A percentile compares a stretch with the other conserved stretches of the same genome.
phyloP scores from a whole-genome alignment of 2,888 invertebrate species.

The Cyaniris semiargus region DNA sequence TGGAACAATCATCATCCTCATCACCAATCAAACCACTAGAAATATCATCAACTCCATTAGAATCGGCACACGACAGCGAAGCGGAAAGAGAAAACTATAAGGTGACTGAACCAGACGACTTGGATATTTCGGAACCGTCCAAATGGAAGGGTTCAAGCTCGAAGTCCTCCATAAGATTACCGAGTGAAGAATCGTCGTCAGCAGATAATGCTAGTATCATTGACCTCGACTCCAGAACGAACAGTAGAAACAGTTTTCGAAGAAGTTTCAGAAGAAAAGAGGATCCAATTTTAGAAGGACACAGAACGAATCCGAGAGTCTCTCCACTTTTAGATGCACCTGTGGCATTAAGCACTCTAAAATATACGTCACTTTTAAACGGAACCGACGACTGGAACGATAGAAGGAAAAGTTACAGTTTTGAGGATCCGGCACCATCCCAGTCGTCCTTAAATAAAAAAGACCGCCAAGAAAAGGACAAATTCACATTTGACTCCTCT shows the following conservation, averaged over 20 bases:
- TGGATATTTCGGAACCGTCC: slow-evolving; percentile 76
- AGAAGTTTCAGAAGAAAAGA: slow-evolving; percentile 54
- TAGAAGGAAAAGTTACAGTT: slow-evolving; percentile 88
- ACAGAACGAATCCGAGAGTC: slow-evolving; percentile 53
- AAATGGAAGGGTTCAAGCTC: slow-evolving; percentile 85
- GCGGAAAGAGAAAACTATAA: slow-evolving; percentile 65
- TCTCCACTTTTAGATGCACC: slow-evolving; percentile 68
- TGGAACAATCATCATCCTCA: slow-evolving; percentile 62
- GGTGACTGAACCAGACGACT: slow-evolving; percentile 80
- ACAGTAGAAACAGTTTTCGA: slow-evolving; percentile 54
- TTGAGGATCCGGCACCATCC: slow-evolving; percentile 61
- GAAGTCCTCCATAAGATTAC: slow-evolving; percentile 84
- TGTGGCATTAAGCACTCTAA: slow-evolving; percentile 63
- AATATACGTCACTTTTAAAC: slow-evolving; percentile 70
- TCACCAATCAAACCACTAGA: slow-evolving; percentile 63
- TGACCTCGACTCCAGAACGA: slow-evolving; percentile 62
- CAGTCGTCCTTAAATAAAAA: slow-evolving; percentile 60
- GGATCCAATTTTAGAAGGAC: slow-evolving; percentile 42
- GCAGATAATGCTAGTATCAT: slow-evolving; percentile 72
- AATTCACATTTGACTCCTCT: slow-evolving; percentile 85
- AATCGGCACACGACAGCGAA: slow-evolving; percentile 57
- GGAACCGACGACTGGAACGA: slow-evolving; percentile 83
- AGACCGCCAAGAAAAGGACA: slow-evolving; percentile 65
- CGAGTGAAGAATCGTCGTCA: slow-evolving; percentile 79
- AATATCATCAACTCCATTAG: slow-evolving; percentile 70